phyloP scores from a whole-genome alignment of 53 echinoderm and acorn worm genomes.

The Pentamera pediparva region DNA sequence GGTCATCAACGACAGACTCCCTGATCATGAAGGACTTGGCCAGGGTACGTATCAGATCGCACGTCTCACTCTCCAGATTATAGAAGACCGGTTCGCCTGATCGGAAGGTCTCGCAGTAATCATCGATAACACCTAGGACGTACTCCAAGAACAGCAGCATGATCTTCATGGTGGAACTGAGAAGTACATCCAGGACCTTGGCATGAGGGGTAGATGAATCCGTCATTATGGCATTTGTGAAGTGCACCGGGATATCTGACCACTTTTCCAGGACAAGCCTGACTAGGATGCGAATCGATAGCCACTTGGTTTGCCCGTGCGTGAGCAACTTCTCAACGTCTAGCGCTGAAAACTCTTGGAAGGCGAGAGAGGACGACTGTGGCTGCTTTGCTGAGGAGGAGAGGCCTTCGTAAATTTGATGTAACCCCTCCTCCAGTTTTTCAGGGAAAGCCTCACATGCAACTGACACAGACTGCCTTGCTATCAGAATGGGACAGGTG shows the following conservation, averaged over 20 bases:
- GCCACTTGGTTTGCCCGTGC: conserved; percentile 7
- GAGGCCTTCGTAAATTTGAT: background rate
- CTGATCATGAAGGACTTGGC: conserved; percentile 20
- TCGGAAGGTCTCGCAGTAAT: background rate
- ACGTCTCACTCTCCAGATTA: background rate
- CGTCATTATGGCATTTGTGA: conserved; percentile 11
- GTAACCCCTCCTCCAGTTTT: conserved; percentile 6
- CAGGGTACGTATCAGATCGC: background rate
- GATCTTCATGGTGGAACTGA: conserved; percentile 7
- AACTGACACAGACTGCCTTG: background rate
- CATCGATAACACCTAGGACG: background rate
- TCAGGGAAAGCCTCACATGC: background rate
- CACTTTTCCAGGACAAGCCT: background rate
- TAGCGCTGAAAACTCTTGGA: background rate
- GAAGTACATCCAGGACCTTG: background rate
- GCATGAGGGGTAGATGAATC: background rate
- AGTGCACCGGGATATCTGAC: background rate
- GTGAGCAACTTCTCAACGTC: background rate
- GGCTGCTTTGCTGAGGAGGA: background rate
- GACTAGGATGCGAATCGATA: background rate
- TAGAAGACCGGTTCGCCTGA: conserved; percentile 4
- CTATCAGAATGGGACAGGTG: conserved; percentile 11
- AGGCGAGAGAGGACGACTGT: background rate
- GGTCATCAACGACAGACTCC: background rate
- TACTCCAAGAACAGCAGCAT: conserved; percentile 2